These are phyloP conservation scores for Cotesia chilonis DNA, from an alignment of 1,140 invertebrate genomes.

Conservation along the genomic window DNA sequence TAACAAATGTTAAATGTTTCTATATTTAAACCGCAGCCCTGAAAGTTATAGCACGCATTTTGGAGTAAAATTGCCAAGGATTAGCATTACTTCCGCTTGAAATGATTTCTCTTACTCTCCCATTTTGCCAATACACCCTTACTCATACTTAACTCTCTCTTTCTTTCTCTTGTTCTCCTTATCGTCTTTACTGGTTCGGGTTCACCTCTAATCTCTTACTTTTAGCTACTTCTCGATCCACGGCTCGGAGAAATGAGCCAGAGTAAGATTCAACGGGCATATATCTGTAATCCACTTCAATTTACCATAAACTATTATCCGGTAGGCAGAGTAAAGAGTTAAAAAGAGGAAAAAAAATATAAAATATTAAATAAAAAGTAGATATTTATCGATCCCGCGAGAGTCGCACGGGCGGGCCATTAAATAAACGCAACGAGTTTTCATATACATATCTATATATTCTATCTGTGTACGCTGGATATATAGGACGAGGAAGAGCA, in stretches of 20 bases:
- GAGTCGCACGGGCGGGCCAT: slow-evolving; percentile 14
- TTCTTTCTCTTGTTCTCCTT: not conserved
- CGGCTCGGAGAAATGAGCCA: slow-evolving; percentile 27
- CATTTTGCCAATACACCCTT: not conserved
- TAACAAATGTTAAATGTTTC: not conserved
- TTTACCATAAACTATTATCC: slow-evolving; percentile 59
- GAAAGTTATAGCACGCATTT: slow-evolving; percentile 50
- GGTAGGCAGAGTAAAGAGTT: not conserved
- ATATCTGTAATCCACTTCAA: slow-evolving; percentile 56
- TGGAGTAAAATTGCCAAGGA: slow-evolving; percentile 58
- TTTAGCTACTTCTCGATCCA: not conserved
- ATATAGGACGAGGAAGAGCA: not conserved
- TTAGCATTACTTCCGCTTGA: slow-evolving; percentile 61
- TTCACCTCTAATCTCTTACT: not conserved
- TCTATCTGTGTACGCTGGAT: not conserved
- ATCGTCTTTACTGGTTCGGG: not conserved
- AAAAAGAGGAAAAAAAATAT: slow-evolving; percentile 12
- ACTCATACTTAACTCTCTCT: slow-evolving; percentile 3
- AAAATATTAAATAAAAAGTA: slow-evolving; percentile 29
- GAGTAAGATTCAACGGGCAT: slow-evolving; percentile 26
- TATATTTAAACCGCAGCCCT: slow-evolving; percentile 8
- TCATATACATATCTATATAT: slow-evolving; percentile 8
- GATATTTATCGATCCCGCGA: slow-evolving; percentile 32
- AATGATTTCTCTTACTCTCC: slow-evolving; percentile 46
- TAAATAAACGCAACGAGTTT: slow-evolving; percentile 34